phyloP scores from a whole-genome alignment of 2,888 invertebrate genomes.

The Priocnemis perturbator region DNA sequence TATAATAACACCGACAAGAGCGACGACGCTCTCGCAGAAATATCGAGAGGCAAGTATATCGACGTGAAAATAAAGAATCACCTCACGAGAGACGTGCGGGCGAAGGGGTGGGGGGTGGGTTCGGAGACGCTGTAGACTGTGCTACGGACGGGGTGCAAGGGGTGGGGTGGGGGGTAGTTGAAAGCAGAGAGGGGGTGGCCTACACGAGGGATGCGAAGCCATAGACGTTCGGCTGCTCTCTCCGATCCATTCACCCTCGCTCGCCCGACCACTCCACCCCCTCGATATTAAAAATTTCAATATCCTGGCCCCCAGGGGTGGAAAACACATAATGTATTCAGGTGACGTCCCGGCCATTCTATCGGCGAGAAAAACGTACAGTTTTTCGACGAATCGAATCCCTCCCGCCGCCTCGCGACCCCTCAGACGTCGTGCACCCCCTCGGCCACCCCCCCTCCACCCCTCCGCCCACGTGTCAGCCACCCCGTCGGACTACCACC shows the following conservation, averaged over 20 bases:
- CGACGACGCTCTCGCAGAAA: slow-evolving; percentile 18
- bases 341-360: slow-evolving; percentile 76
- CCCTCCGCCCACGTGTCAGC: slow-evolving; percentile 54
- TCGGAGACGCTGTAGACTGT: no score
- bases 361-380: slow-evolving; percentile 75
- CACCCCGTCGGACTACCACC: slow-evolving; percentile 15
- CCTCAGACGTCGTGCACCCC: slow-evolving; percentile 16
- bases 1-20: slow-evolving; percentile 38
- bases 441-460: slow-evolving; percentile 38
- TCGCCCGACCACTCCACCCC: slow-evolving; percentile 40
- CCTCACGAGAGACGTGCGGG: background rate
- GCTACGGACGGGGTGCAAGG: background rate
- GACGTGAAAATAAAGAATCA: slow-evolving; percentile 61
- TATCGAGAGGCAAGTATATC: slow-evolving; percentile 43
- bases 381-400: slow-evolving; percentile 75
- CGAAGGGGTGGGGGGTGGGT: no score
- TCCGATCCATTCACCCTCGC: slow-evolving; percentile 47
- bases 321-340: slow-evolving; percentile 76
- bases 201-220: slow-evolving; percentile 68
- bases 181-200: slow-evolving; percentile 53
- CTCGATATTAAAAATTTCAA: slow-evolving; percentile 76
- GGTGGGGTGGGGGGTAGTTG: slow-evolving; percentile 23
- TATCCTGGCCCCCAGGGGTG: slow-evolving; percentile 75
- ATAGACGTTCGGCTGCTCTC: slow-evolving; percentile 65
- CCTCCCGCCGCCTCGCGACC: slow-evolving; percentile 50